Percentiles rank a stretch among this genome's conserved stretches.
These are phyloP conservation scores for Morone chrysops DNA, from an alignment of 2,113 vertebrate genomes.

Conservation along the genomic window DNA sequence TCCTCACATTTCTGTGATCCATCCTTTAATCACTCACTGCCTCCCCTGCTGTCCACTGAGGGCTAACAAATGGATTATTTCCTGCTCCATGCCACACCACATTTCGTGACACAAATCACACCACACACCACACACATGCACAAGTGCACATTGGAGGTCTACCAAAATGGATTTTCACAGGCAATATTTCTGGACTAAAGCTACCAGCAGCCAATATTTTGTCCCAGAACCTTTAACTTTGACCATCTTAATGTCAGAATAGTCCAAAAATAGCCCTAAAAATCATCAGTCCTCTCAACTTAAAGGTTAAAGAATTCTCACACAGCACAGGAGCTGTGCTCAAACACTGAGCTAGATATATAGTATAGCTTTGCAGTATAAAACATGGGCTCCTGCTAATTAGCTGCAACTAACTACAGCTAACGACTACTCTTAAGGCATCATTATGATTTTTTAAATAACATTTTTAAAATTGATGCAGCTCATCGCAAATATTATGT, in stretches of 20 bases:
- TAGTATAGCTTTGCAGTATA: neutral
- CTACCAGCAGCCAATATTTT: conserved; percentile 4
- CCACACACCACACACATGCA: conserved; percentile 26
- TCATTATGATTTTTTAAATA: neutral
- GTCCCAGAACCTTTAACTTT: conserved; percentile 48
- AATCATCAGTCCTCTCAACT: conserved; percentile 25
- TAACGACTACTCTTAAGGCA: neutral
- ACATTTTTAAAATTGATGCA: neutral
- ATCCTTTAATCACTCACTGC: conserved; percentile 69
- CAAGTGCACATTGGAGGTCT: conserved; percentile 6
- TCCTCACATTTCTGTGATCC: conserved; percentile 54
- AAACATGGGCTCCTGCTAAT: conserved; percentile 16
- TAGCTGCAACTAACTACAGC: neutral
- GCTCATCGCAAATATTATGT: neutral
- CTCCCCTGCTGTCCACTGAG: conserved; percentile 61
- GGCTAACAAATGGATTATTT: conserved; percentile 52
- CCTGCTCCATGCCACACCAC: conserved; percentile 26
- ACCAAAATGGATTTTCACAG: conserved; percentile 34
- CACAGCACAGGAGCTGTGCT: neutral
- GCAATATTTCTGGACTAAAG: neutral
- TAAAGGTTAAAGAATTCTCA: conserved; percentile 62
- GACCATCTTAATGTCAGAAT: conserved; percentile 58
- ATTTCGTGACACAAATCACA: conserved; percentile 19
- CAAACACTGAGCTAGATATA: neutral
- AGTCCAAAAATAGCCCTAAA: conserved; percentile 54